phyloP scores from a whole-genome alignment of 2,888 invertebrate genomes.

The Plusia festucae region DNA sequence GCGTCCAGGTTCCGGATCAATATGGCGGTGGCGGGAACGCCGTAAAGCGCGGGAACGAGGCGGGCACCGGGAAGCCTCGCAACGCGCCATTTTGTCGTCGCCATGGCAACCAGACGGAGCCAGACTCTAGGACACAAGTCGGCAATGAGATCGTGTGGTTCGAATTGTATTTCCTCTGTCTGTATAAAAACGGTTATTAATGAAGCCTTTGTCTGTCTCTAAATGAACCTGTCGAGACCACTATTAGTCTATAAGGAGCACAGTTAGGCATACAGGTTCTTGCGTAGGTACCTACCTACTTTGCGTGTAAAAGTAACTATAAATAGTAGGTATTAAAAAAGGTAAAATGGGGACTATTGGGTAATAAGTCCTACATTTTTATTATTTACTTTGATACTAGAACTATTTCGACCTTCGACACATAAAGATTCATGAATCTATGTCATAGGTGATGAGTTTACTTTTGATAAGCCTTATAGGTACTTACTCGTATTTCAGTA shows the following conservation, averaged over 20 bases:
- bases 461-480: not conserved
- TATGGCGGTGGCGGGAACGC: constrained; percentile 66
- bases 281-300: not conserved
- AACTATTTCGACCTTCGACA: too few relatives aligned
- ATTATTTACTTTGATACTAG: constrained; percentile 4
- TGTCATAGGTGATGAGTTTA: not conserved
- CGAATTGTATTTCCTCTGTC: constrained; percentile 19
- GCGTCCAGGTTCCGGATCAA: constrained; percentile 66
- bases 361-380: not conserved
- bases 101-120: constrained; percentile 63
- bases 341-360: too few relatives aligned
- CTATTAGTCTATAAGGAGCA: not conserved
- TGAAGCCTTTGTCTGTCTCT: constrained; percentile 16
- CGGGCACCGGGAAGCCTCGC: constrained; percentile 75
- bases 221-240: not conserved
- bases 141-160: constrained; percentile 35
- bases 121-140: constrained; percentile 20
- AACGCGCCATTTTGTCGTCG: constrained; percentile 72
- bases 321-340: not conserved
- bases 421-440: not conserved
- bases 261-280: not conserved
- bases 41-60: constrained; percentile 79
- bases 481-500: too few relatives aligned
- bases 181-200: constrained; percentile 12
- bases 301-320: not conserved